These are phyloP conservation scores for Collichthys lucidus DNA, from an alignment of 2,113 vertebrate genomes.

Conservation along the genomic window DNA sequence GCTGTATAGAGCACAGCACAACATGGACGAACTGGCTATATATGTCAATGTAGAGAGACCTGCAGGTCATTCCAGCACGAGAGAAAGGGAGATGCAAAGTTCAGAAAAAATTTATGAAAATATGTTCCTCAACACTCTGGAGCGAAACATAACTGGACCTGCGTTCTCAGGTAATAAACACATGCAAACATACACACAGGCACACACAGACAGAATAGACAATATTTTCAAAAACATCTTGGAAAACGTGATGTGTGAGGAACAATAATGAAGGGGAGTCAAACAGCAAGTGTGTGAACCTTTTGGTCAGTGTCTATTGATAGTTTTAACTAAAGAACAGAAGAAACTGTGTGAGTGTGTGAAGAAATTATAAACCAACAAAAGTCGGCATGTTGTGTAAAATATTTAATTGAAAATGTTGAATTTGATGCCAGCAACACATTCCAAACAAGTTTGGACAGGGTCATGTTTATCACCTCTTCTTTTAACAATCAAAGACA, in stretches of 20 bases:
- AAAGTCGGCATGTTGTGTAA: too few relatives aligned
- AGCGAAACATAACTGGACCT: not conserved
- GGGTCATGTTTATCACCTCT: too few relatives aligned
- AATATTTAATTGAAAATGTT: too few relatives aligned
- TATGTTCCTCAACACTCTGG: too few relatives aligned
- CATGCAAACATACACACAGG: not conserved
- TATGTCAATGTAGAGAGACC: not conserved
- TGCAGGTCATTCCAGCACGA: not conserved
- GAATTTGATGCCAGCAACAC: too few relatives aligned
- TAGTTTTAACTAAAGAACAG: not conserved
- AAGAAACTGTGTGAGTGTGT: not conserved
- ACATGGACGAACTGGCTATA: not conserved
- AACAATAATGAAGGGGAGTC: not conserved
- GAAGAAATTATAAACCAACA: not conserved
- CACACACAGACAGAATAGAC: not conserved
- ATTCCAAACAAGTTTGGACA: too few relatives aligned
- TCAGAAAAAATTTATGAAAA: not conserved
- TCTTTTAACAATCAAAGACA: too few relatives aligned
- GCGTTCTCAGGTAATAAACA: conserved; percentile 13
- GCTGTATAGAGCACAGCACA: not conserved
- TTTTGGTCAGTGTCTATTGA: not conserved
- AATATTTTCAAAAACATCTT: not conserved
- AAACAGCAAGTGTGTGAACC: not conserved
- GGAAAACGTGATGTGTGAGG: not conserved
- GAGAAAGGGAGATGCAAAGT: not conserved